Base-by-base conservation (phyloP, 2,888 invertebrate genomes). In the Escarpia spicata region DNA sequence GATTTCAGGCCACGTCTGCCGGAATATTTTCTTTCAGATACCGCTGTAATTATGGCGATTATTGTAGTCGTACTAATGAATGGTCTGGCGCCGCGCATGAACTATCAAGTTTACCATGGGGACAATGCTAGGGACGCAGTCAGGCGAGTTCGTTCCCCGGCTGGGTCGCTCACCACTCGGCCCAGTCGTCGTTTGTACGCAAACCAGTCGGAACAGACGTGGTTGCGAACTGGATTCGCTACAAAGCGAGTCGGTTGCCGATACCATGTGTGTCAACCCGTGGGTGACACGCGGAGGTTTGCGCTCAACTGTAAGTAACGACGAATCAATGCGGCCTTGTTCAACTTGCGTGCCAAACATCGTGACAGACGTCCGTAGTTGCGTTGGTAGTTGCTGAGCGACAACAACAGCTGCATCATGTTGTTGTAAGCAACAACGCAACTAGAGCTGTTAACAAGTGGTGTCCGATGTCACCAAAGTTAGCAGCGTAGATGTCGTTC, bases 71-170 rank as follows among this genome's bases (percentile, higher is more conserved):
- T n/a, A 75, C 75, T 26, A 75, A 75, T 75, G 75, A 75, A 75
- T 75, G 75, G 75, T 75, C 75, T 75, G 75, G 75, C 75, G 75
- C 75, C n/a, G 75, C n/a, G 75, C 75, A 75, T 75, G 19, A 75
- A 75, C 75, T 75, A 75, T 75, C 75, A 75, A 75, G 75, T 75
- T 75, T n/a, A n/a, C 75, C 75, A 26, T 26, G 19, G 26, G 75
- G 75, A 75, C 75, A 75, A 75, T 75, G 75, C 75, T 75, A 4
- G 2, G 75, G 75, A 75, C 75, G 26, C 75, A 75, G 75, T 6
- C 75, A 26, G 26, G 75, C 75, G 75, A 3, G 75, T n/a, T 75
- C 75, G 75, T 75, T 19, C 26, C n/a, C 75, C 26, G 26, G 75
- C 1, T n/a, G 19, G 75, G 75, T n/a, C 75, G 75, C 26, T 75